Percentiles rank a stretch among this genome's conserved stretches.
Evolutionary conservation across 2,113 vertebrate genomes (phyloP).

Genomic region (Callipepla squamata): DNA sequence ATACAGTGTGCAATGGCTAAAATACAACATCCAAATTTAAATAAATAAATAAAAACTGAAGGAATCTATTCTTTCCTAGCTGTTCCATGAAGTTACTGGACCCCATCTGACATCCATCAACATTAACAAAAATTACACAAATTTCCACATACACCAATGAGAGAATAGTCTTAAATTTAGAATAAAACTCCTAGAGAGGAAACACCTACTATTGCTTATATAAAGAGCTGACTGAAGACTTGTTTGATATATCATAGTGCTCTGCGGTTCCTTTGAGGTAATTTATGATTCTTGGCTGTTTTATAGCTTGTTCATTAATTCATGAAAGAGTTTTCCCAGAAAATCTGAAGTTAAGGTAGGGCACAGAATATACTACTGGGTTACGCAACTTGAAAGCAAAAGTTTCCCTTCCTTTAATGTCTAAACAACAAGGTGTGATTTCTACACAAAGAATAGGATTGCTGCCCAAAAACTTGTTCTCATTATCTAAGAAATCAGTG

Average conservation of each 20-base stretch:
- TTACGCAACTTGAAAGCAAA: not conserved
- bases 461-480: not conserved
- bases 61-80: not conserved
- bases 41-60: not conserved
- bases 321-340: not conserved
- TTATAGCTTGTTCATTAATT: conserved; percentile 23
- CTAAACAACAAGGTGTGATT: not conserved
- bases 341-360: not conserved
- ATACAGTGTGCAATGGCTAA: not conserved
- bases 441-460: not conserved
- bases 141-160: not conserved
- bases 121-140: not conserved
- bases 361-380: not conserved
- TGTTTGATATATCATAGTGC: not conserved
- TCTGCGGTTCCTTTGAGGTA: not conserved
- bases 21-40: not conserved
- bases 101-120: not conserved
- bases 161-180: conserved; percentile 27
- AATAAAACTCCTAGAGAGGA: not conserved
- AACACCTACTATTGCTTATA: not conserved
- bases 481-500: not conserved
- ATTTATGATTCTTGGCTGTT: conserved; percentile 12
- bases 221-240: not conserved
- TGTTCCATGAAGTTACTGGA: not conserved
- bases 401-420: not conserved